A percentile compares a stretch with the other conserved stretches of the same genome.
Conservation (phyloP, 2,113 vertebrate genomes). For the Scophthalmus maximus region DNA sequence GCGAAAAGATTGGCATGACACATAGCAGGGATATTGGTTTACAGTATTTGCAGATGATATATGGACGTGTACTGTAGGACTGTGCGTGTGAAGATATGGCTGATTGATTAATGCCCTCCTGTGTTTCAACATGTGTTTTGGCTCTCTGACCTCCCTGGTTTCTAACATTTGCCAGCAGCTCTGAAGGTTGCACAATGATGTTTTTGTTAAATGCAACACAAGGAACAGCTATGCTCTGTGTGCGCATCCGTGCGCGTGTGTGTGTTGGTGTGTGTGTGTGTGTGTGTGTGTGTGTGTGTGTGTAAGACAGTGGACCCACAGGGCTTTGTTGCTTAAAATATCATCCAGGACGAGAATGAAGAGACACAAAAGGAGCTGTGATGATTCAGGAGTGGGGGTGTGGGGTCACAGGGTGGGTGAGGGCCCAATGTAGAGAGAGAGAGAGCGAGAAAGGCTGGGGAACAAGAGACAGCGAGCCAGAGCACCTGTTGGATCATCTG, state of each 20-base stretch:
- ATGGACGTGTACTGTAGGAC: background rate
- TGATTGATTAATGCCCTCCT: slow-evolving; percentile 33
- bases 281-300: slow-evolving; percentile 20
- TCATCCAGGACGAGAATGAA: slow-evolving; percentile 46
- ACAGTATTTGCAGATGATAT: slow-evolving; percentile 10
- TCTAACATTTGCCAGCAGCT: slow-evolving; percentile 23
- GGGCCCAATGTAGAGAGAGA: slow-evolving; percentile 27
- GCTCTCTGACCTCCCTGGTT: background rate
- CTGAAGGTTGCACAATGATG: slow-evolving; percentile 42
- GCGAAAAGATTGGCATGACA: slow-evolving; percentile 16
- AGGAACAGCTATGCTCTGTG: background rate
- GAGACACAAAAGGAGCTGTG: slow-evolving; percentile 54
- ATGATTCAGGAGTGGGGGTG: slow-evolving; percentile 34
- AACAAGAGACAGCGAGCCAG: slow-evolving; percentile 64
- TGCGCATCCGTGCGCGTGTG: background rate
- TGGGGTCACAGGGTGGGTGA: slow-evolving; percentile 41
- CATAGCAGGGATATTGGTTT: background rate
- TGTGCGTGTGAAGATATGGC: slow-evolving; percentile 1
- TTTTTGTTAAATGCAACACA: slow-evolving; percentile 9
- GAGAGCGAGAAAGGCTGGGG: slow-evolving; percentile 21
- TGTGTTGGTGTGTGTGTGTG: slow-evolving; percentile 18
- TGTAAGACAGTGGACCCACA: slow-evolving; percentile 51
- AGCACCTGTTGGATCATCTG: slow-evolving; percentile 84
- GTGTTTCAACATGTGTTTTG: slow-evolving; percentile 56
- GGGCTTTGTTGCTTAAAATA: slow-evolving; percentile 78